Percentiles rank a stretch among this genome's conserved stretches.
Conservation (phyloP, 2,113 vertebrate genomes). For the Heptranchias perlo region DNA sequence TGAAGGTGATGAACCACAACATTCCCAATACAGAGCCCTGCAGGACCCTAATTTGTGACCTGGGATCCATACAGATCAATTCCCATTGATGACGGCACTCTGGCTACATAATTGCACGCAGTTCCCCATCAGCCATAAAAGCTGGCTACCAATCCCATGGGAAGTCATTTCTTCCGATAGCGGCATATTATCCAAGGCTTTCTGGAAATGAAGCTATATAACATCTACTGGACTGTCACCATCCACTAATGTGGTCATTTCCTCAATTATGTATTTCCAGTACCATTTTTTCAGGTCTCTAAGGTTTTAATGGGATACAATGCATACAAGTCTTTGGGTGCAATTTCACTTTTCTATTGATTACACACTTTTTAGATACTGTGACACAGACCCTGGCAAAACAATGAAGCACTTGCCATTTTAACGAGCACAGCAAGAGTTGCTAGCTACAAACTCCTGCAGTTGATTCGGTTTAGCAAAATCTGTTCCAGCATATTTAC, state of each 20-base stretch:
- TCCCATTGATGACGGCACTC: not conserved
- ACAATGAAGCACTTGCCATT: not conserved
- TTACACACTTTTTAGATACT: not conserved
- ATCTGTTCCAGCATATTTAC: not conserved
- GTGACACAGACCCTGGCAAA: not conserved
- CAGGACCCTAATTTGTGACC: not conserved
- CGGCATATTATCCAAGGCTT: too few relatives aligned
- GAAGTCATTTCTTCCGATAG: too few relatives aligned
- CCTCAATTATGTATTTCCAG: not conserved
- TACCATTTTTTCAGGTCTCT: not conserved
- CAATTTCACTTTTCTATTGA: not conserved
- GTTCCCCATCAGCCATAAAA: not conserved
- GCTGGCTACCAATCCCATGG: not conserved
- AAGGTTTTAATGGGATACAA: not conserved
- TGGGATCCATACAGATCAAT: not conserved
- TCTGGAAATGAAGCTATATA: too few relatives aligned
- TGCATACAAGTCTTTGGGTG: not conserved
- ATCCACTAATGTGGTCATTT: not conserved
- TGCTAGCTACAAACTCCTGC: not conserved
- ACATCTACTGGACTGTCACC: not conserved
- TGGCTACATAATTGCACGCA: not conserved
- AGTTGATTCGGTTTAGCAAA: not conserved
- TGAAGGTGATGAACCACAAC: not conserved
- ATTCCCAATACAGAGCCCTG: not conserved
- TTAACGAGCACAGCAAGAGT: not conserved